phyloP scores from a whole-genome alignment of 1,140 invertebrate species.

The Lordiphosa mommai region DNA sequence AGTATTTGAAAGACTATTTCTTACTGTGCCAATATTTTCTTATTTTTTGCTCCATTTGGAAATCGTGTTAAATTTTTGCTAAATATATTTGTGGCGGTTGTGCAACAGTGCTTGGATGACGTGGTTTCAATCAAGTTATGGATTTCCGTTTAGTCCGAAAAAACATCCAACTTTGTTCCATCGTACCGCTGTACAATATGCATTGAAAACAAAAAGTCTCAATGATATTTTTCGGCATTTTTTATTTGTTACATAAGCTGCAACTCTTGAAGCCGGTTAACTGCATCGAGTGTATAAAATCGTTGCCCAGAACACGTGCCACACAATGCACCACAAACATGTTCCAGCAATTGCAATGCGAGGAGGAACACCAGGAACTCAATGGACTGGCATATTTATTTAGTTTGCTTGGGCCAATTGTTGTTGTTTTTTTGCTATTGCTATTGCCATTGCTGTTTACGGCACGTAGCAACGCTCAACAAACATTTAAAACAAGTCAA shows the following conservation, averaged over 20 bases:
- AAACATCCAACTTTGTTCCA: no score
- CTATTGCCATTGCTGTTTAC: slow-evolving; percentile 46
- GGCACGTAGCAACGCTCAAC: slow-evolving; percentile 66
- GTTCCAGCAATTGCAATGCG: not conserved
- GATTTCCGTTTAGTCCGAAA: no score
- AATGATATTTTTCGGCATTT: not conserved
- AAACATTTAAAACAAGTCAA: slow-evolving; percentile 74
- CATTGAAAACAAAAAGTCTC: not conserved
- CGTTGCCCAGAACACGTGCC: slow-evolving; percentile 9
- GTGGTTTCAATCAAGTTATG: no score
- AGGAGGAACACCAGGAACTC: slow-evolving; percentile 7
- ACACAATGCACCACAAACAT: slow-evolving; percentile 6
- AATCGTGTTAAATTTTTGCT: no score
- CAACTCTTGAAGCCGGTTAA: slow-evolving; percentile 10
- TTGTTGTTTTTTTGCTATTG: slow-evolving; percentile 11
- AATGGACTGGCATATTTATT: slow-evolving; percentile 52
- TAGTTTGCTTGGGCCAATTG: slow-evolving; percentile 50
- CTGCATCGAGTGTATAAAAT: slow-evolving; percentile 9
- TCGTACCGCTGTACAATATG: no score
- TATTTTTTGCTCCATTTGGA: no score
- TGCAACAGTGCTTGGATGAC: no score
- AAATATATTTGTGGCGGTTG: no score
- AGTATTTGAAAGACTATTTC: no score
- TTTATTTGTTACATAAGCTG: slow-evolving; percentile 4
- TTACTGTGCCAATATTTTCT: no score